Evolutionary conservation across 2,797 vertebrate species (phyloP).

Genomic region (Dallia pectoralis): DNA sequence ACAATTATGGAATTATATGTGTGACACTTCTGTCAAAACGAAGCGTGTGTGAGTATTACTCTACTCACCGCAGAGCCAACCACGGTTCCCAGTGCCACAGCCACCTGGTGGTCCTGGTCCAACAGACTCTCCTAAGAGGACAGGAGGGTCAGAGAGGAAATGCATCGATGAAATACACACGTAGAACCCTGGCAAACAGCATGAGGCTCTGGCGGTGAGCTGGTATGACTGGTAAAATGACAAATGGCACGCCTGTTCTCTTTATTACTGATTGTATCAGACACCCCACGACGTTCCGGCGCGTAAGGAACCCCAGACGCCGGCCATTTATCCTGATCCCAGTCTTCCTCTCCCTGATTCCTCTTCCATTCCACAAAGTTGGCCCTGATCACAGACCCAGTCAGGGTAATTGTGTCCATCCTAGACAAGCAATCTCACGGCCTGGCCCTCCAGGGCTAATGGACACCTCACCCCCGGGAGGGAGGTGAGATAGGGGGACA

Average conservation of each 20-base stretch:
- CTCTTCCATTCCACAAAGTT: neutral
- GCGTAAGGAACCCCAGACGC: neutral
- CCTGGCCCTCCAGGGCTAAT: neutral
- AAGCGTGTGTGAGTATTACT: too few species aligned
- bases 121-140: slow-evolving; percentile 46
- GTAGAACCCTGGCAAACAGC: neutral
- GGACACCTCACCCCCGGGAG: neutral
- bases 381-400: slow-evolving; percentile 1
- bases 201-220: neutral
- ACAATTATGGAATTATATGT: too few species aligned
- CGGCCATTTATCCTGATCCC: neutral
- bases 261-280: neutral
- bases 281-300: neutral
- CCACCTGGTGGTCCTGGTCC: slow-evolving; percentile 87
- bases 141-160: neutral
- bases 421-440: neutral
- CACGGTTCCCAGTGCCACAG: slow-evolving; percentile 83
- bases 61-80: slow-evolving; percentile 42
- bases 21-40: too few species aligned
- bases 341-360: neutral
- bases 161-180: neutral
- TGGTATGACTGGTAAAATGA: neutral
- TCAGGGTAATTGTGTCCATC: neutral
- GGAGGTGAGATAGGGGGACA: neutral
- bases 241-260: neutral